Percentiles rank a stretch among this genome's conserved stretches.
These are phyloP conservation scores for Solenopsis invicta DNA, from an alignment of 1,140 invertebrate species.

Conservation along the genomic window DNA sequence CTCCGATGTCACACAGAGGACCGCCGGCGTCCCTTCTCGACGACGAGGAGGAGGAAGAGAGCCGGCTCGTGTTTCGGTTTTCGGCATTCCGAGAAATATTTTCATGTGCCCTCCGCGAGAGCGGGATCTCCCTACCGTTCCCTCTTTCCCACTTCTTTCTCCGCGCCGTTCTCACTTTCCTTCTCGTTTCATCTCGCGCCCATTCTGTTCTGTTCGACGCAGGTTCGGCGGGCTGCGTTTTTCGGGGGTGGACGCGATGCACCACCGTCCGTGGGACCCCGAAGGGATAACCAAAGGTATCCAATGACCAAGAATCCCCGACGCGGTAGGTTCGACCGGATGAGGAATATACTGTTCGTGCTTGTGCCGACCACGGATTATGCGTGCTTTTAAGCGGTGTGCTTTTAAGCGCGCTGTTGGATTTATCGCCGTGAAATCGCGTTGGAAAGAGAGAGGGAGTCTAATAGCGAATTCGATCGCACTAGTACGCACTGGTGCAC, in stretches of 20 bases:
- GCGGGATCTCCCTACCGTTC: neutral
- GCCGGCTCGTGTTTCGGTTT: constrained; percentile 78
- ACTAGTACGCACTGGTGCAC: no score
- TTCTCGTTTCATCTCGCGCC: neutral
- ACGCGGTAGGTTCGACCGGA: constrained; percentile 37
- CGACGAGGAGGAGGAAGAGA: constrained; percentile 37
- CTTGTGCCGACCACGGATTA: constrained; percentile 1
- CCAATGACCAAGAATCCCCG: constrained; percentile 54
- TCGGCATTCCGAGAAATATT: constrained; percentile 77
- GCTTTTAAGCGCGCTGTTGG: neutral
- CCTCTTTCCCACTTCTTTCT: constrained; percentile 6
- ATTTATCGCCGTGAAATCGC: constrained; percentile 45
- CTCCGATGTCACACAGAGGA: constrained; percentile 78
- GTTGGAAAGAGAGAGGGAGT: neutral
- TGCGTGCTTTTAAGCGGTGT: constrained; percentile 15
- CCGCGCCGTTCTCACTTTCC: neutral
- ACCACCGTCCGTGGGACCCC: constrained; percentile 3
- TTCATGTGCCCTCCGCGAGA: constrained; percentile 15
- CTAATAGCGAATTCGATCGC: neutral
- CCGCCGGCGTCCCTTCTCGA: constrained; percentile 61
- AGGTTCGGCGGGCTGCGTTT: constrained; percentile 44
- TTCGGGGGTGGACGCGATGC: constrained; percentile 43
- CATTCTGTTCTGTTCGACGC: neutral
- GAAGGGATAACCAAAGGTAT: constrained; percentile 34
- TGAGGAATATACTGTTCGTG: constrained; percentile 16